Evolutionary conservation across 2,888 invertebrate genomes (phyloP).

Genomic region (Drosophila paramelanica): DNA sequence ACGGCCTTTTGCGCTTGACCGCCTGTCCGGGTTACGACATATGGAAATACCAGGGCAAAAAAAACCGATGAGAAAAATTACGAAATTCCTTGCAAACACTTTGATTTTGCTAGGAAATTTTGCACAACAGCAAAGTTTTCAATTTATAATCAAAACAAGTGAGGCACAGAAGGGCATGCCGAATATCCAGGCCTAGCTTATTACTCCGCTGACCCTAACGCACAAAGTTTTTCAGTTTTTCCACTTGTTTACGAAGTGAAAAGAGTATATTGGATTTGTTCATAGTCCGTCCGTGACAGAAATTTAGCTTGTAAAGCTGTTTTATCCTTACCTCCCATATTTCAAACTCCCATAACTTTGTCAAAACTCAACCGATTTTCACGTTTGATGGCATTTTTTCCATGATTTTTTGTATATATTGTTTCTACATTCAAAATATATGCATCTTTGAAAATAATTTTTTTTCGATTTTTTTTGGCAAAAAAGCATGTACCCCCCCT

Average conservation of each 20-base stretch:
- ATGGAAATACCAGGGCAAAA: conserved; percentile 62
- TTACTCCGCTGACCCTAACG: conserved; percentile 63
- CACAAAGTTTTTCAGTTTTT: conserved; percentile 26
- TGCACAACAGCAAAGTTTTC: conserved; percentile 74
- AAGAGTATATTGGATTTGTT: no score
- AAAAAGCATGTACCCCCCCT: no score
- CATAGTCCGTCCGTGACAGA: no score
- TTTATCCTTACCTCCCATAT: no score
- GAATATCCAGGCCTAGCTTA: conserved; percentile 56
- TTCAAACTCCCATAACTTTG: no score
- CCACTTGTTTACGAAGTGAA: not conserved
- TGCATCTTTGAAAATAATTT: no score
- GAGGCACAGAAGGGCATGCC: conserved; percentile 23
- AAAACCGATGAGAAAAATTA: conserved; percentile 18
- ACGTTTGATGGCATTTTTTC: no score
- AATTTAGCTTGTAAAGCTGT: no score
- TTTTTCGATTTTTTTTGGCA: no score
- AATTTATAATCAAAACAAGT: conserved; percentile 77
- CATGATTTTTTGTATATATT: no score
- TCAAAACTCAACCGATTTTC: no score
- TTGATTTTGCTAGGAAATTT: conserved; percentile 65
- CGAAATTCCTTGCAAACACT: conserved; percentile 61
- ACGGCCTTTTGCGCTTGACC: conserved; percentile 75
- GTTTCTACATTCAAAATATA: no score
- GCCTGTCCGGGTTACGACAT: conserved; percentile 61